Base-by-base conservation (phyloP, 2,888 invertebrate species). In the Pelosia muscerda region DNA sequence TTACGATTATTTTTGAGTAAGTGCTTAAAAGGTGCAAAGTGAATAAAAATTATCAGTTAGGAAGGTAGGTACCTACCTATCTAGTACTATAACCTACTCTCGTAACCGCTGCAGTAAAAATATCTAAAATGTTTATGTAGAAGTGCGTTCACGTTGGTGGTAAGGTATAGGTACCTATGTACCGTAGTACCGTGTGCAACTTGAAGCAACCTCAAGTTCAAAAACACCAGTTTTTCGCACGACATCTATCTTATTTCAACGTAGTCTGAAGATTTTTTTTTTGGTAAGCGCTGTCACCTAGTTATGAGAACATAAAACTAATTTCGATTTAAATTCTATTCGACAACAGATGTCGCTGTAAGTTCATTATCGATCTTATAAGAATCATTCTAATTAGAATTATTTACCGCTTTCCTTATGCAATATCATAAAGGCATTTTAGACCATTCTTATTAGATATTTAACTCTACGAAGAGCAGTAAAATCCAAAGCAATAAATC, bases 341-440 rank as follows among this genome's bases (percentile, higher is more conserved):
- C 84, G 77, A 73, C 77, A 73, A 78, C 68, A 91, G 92, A 88
- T 91, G 91, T 78, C 91, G 72, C 78, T 82, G 56, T 13, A 25
- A 56, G 26, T 23, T 8, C 63, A 34, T 67, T 65, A 69, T 66
- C 68, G 61, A 75, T 70, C 79, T 67, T 71, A 74, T 81, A 68
- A 53, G 81, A 82, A 1, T 15, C 1, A 38, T 60, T 60, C 60
- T 10, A 26, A 26, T 5, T 28, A 1, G 26, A 61, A 25, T n/a
- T 49, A 15, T 15, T 9, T 8, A 34, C 0, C 19, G 19, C 9
- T 10, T 60, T 22, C 5, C 15, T n/a, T 9, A 19, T 60, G 26
- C 15, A 15, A 25, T 42, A 34, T 13, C 13, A 22, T 13, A 3
- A 22, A 22, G 13, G 11, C 11, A n/a, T 23, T 28, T 56, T 1